These are phyloP conservation scores for Listronotus bonariensis DNA, from an alignment of 1,140 invertebrate species.

Conservation along the genomic window DNA sequence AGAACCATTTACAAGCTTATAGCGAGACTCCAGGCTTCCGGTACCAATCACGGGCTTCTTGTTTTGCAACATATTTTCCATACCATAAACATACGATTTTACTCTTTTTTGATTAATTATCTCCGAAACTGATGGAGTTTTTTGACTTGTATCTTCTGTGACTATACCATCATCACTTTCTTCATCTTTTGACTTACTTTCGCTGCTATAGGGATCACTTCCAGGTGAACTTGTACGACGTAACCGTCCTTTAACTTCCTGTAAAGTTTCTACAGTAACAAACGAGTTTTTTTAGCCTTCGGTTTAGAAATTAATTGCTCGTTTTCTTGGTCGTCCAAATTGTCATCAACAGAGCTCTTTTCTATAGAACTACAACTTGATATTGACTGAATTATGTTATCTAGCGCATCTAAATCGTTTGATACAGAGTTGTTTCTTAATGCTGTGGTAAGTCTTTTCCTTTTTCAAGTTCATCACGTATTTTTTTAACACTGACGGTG, in stretches of 20 bases:
- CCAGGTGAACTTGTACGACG: constrained; percentile 58
- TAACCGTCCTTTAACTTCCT: constrained; percentile 62
- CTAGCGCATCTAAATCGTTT: constrained; percentile 56
- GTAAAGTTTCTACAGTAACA: constrained; percentile 63
- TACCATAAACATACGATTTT: constrained; percentile 56
- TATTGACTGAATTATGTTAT: constrained; percentile 57
- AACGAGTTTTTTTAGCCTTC: constrained; percentile 58
- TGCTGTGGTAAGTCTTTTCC: constrained; percentile 57
- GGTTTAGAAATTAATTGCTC: constrained; percentile 51
- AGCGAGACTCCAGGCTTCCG: constrained; percentile 62
- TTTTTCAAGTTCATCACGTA: constrained; percentile 60
- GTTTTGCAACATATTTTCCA: constrained; percentile 53
- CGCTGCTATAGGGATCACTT: constrained; percentile 53
- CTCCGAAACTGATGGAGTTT: constrained; percentile 24
- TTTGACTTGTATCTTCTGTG: constrained; percentile 45
- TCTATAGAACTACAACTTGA: constrained; percentile 45
- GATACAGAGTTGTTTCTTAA: constrained; percentile 57
- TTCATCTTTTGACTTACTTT: constrained; percentile 36
- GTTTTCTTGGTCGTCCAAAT: constrained; percentile 53
- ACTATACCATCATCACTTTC: constrained; percentile 57
- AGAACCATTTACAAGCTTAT: constrained; percentile 56
- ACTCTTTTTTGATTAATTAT: constrained; percentile 43
- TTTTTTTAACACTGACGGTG: constrained; percentile 58
- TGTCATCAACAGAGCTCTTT: constrained; percentile 55
- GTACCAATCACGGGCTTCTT: constrained; percentile 57